A percentile compares a stretch with the other conserved stretches of the same genome.
Conservation (phyloP, 2,888 invertebrate species). For the Willowsia nigromaculata region DNA sequence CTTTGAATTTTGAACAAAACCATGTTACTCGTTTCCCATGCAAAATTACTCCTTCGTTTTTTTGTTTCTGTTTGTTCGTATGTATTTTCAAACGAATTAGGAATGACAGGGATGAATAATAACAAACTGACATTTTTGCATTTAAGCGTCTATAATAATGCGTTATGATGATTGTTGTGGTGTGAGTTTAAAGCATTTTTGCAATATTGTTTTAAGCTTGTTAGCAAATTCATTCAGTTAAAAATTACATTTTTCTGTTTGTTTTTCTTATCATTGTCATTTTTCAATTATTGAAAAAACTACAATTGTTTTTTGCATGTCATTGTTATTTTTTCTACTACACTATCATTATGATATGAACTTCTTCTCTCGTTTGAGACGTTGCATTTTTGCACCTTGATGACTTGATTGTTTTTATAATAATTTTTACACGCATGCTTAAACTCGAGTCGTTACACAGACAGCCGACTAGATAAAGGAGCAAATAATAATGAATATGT, state of each 20-base stretch:
- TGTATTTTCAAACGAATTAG: neutral
- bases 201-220: constrained; percentile 33
- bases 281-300: constrained; percentile 8
- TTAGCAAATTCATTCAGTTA: constrained; percentile 45
- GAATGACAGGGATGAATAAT: constrained; percentile 3
- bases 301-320: constrained; percentile 23
- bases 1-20: neutral
- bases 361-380: neutral
- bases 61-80: neutral
- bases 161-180: too few relatives aligned
- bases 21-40: neutral
- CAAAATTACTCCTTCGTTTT: neutral
- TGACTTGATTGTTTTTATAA: constrained; percentile 9
- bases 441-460: neutral
- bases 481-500: neutral
- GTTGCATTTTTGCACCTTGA: constrained; percentile 8
- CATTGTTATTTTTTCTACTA: constrained; percentile 1
- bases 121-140: neutral
- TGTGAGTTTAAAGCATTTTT: too few relatives aligned
- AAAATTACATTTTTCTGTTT: neutral
- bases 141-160: neutral
- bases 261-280: constrained; percentile 7
- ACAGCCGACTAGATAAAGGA: neutral
- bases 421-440: constrained; percentile 8
- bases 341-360: neutral